These are phyloP conservation scores for Lasioglossum albipes DNA, from an alignment of 1,140 invertebrate genomes.

Conservation along the genomic window DNA sequence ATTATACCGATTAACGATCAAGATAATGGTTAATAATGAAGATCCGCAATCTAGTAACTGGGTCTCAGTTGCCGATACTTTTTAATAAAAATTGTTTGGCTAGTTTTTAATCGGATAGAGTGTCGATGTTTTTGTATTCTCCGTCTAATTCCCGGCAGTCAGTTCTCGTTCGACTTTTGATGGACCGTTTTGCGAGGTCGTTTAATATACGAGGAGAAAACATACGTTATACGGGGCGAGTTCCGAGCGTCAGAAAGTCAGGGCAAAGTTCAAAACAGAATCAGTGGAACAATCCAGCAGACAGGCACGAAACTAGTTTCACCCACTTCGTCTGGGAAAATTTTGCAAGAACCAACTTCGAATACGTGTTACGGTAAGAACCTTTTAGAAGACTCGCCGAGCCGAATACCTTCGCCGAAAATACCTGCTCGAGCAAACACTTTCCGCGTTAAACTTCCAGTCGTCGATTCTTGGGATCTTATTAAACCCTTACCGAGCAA, in stretches of 20 bases:
- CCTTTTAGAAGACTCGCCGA: no score
- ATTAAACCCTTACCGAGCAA: no score
- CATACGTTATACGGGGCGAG: not conserved
- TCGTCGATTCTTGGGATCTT: no score
- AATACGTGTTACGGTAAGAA: not conserved
- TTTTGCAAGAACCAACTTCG: not conserved
- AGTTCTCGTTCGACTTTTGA: not conserved
- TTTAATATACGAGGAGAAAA: constrained; percentile 9
- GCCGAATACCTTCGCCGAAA: not conserved
- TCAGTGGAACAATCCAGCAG: constrained; percentile 3
- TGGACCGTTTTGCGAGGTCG: not conserved
- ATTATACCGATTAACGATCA: no score
- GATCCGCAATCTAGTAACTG: no score
- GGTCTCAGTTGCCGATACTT: no score
- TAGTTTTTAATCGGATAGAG: no score
- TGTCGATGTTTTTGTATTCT: not conserved
- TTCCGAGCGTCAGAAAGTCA: not conserved
- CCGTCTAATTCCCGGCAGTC: not conserved
- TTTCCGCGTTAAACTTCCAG: no score
- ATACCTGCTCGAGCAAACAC: no score
- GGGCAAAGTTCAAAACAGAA: constrained; percentile 13
- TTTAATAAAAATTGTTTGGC: no score
- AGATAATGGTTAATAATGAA: no score
- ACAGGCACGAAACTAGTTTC: constrained; percentile 23
- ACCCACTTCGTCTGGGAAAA: not conserved